Conservation (phyloP, 1,140 invertebrate species). For the Zaprionus tsacasi region DNA sequence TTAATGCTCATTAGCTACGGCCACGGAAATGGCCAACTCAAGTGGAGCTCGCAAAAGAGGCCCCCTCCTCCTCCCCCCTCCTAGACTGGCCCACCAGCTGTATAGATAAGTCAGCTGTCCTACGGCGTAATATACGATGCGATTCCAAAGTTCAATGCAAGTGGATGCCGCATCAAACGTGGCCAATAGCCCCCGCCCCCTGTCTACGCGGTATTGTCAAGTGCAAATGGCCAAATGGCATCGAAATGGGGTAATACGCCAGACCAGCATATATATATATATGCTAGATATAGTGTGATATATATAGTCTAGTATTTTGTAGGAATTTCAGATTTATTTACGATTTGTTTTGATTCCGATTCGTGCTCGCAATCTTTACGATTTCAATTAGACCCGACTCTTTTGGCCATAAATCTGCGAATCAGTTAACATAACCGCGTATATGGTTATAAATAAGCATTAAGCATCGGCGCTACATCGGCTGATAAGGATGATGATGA, state of each 20-base stretch:
- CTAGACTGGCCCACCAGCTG: not conserved
- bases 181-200: slow-evolving; percentile 23
- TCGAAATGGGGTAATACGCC: slow-evolving; percentile 1
- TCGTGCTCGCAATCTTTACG: slow-evolving; percentile 64
- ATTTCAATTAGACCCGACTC: slow-evolving; percentile 34
- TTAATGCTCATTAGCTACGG: slow-evolving; percentile 67
- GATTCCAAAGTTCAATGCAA: slow-evolving; percentile 63
- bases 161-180: slow-evolving; percentile 48
- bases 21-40: slow-evolving; percentile 40
- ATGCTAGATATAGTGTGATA: slow-evolving; percentile 15
- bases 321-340: slow-evolving; percentile 68
- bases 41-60: slow-evolving; percentile 27
- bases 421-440: slow-evolving; percentile 7
- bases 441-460: slow-evolving; percentile 40
- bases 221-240: slow-evolving; percentile 44
- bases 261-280: not conserved
- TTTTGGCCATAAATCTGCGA: slow-evolving; percentile 54
- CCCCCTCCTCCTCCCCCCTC: slow-evolving; percentile 4
- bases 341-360: slow-evolving; percentile 78
- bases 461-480: not conserved
- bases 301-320: slow-evolving; percentile 2
- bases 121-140: slow-evolving; percentile 65
- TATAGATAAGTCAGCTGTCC: slow-evolving; percentile 63
- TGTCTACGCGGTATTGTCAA: slow-evolving; percentile 29
- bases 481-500: slow-evolving; percentile 26